Conservation (phyloP, 2,888 invertebrate genomes). For the Folsomia manolachei region DNA sequence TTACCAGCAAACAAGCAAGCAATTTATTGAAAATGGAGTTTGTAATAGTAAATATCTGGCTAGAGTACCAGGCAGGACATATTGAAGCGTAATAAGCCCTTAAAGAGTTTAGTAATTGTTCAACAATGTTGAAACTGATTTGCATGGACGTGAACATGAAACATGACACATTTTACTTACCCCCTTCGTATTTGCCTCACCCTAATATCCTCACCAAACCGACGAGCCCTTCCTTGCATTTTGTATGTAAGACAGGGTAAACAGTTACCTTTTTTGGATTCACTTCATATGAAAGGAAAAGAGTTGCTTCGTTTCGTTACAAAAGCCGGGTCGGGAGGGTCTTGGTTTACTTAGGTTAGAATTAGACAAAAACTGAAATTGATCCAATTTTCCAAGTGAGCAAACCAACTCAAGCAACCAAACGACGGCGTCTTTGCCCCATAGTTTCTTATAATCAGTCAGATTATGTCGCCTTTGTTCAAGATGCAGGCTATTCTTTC, state of each 20-base stretch:
- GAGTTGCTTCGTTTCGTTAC: neutral
- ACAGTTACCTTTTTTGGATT: neutral
- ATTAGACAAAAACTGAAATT: neutral
- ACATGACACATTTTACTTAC: neutral
- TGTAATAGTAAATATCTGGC: too few relatives aligned
- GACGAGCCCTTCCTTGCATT: too few relatives aligned
- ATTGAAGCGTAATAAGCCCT: neutral
- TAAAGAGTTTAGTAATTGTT: neutral
- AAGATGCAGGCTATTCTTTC: neutral
- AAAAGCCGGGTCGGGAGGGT: too few relatives aligned
- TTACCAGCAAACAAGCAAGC: too few relatives aligned
- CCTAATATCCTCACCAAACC: too few relatives aligned
- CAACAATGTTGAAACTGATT: neutral
- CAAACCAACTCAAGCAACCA: neutral
- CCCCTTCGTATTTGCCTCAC: too few relatives aligned
- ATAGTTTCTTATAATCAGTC: conserved; percentile 6
- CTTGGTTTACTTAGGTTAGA: too few relatives aligned
- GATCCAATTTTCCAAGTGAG: conserved; percentile 9
- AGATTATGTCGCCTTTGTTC: conserved; percentile 1
- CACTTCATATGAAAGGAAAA: too few relatives aligned
- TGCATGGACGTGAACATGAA: conserved; percentile 7
- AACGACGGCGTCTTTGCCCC: neutral
- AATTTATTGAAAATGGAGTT: too few relatives aligned
- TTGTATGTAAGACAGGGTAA: neutral
- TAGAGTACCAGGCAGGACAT: neutral